Conservation (phyloP, 2,888 invertebrate genomes). For the Archips xylosteana region DNA sequence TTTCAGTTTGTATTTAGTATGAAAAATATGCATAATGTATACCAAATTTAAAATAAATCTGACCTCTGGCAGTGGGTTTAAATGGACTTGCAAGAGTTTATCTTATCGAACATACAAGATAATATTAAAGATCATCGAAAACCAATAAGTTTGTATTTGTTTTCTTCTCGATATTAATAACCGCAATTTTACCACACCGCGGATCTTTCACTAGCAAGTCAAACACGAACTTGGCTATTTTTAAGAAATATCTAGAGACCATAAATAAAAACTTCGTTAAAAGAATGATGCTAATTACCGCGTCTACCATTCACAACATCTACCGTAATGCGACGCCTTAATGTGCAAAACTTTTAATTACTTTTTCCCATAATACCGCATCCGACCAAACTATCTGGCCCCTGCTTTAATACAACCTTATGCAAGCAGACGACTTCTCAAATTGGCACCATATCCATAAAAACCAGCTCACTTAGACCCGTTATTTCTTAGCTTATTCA, state of each 20-base stretch:
- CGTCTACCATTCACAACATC: conserved; percentile 31
- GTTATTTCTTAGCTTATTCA: neutral
- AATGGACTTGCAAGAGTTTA: too few relatives aligned
- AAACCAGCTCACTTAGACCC: conserved; percentile 3
- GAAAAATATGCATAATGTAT: too few relatives aligned
- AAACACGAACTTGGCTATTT: too few relatives aligned
- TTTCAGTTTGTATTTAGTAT: too few relatives aligned
- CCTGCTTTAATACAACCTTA: conserved; percentile 10
- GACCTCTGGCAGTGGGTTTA: too few relatives aligned
- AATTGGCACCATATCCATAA: conserved; percentile 33
- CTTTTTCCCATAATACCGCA: conserved; percentile 35
- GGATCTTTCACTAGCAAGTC: too few relatives aligned
- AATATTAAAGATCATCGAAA: too few relatives aligned
- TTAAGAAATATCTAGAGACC: neutral
- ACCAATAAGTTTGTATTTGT: too few relatives aligned
- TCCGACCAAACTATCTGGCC: conserved; percentile 21
- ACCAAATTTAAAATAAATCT: too few relatives aligned
- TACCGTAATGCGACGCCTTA: conserved; percentile 35
- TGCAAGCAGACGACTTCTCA: conserved; percentile 20
- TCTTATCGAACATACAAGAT: too few relatives aligned
- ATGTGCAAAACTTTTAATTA: conserved; percentile 43
- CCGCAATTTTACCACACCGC: too few relatives aligned
- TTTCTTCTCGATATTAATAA: too few relatives aligned
- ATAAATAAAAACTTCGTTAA: neutral
- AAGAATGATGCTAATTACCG: conserved; percentile 25